Conservation (phyloP, 2,797 vertebrate genomes). For the Cyprinodon diabolis region DNA sequence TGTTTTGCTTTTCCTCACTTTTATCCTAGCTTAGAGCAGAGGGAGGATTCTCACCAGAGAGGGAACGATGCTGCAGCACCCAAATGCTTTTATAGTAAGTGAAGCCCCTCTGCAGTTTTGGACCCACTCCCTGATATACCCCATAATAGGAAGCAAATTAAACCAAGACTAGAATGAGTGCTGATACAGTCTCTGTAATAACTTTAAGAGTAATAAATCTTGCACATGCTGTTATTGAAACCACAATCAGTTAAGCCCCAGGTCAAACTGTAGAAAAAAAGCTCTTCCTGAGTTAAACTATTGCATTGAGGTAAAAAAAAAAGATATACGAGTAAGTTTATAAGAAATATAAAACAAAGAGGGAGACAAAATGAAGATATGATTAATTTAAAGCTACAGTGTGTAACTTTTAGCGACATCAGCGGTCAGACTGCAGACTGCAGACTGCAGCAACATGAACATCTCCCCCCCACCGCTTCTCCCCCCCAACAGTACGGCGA, state of each 20-base stretch:
- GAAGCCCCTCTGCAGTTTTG: conserved; percentile 24
- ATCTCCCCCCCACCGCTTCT: too few relatives aligned
- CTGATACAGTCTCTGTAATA: conserved; percentile 52
- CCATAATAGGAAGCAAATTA: conserved; percentile 62
- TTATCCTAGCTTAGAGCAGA: conserved; percentile 20
- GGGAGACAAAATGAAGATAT: neutral
- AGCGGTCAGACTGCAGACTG: too few relatives aligned
- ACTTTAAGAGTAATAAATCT: conserved; percentile 48
- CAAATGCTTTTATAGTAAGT: conserved; percentile 15
- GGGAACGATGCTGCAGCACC: conserved; percentile 51
- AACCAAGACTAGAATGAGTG: conserved; percentile 49
- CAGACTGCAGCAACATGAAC: too few relatives aligned
- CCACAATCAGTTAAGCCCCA: conserved; percentile 4
- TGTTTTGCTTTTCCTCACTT: neutral
- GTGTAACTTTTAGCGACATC: too few relatives aligned
- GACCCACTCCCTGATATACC: conserved; percentile 54
- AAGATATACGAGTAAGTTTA: neutral
- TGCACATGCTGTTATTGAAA: conserved; percentile 15
- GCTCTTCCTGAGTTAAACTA: conserved; percentile 10
- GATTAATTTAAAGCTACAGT: too few relatives aligned
- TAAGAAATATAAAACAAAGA: conserved; percentile 1
- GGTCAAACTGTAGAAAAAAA: conserved; percentile 25
- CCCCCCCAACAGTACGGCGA: too few relatives aligned
- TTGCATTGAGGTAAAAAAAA: neutral
- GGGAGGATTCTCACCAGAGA: conserved; percentile 51